Conservation (phyloP, 2,113 vertebrate species). For the Megalops atlanticus region DNA sequence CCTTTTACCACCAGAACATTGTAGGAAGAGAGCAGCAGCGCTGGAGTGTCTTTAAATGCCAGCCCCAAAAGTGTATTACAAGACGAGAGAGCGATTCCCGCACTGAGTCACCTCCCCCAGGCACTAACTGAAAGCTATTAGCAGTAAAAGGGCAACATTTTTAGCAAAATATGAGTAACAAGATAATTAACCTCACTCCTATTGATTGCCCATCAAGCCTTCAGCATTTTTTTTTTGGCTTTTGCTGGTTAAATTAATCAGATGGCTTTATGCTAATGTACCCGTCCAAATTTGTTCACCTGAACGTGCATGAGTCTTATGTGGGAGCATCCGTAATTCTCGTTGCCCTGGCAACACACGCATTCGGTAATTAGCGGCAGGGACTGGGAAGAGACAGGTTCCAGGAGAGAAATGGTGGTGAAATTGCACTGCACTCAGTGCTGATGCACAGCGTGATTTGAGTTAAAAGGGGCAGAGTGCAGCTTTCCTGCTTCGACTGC, state of each 20-base stretch:
- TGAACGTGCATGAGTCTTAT: not conserved
- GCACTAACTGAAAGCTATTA: not conserved
- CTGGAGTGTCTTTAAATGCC: not conserved
- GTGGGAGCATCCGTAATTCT: not conserved
- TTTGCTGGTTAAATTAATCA: not conserved
- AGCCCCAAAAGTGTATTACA: not conserved
- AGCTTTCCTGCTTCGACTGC: not conserved
- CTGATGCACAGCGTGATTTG: too few relatives aligned
- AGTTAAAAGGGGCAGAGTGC: not conserved
- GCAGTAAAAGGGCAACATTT: not conserved
- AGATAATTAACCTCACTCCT: slow-evolving; percentile 5
- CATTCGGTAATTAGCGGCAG: not conserved
- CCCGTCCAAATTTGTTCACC: not conserved
- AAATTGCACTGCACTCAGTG: too few relatives aligned
- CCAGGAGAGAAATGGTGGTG: not conserved
- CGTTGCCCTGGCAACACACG: not conserved
- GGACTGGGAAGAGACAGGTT: not conserved
- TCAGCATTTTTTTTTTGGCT: not conserved
- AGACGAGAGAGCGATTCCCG: not conserved
- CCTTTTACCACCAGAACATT: not conserved
- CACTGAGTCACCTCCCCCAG: not conserved
- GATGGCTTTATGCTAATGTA: not conserved
- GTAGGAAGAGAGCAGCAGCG: not conserved
- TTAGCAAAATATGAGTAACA: not conserved
- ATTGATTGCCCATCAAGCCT: not conserved